Evolutionary conservation across 1,140 invertebrate species (phyloP).

Genomic region (Musca domestica): DNA sequence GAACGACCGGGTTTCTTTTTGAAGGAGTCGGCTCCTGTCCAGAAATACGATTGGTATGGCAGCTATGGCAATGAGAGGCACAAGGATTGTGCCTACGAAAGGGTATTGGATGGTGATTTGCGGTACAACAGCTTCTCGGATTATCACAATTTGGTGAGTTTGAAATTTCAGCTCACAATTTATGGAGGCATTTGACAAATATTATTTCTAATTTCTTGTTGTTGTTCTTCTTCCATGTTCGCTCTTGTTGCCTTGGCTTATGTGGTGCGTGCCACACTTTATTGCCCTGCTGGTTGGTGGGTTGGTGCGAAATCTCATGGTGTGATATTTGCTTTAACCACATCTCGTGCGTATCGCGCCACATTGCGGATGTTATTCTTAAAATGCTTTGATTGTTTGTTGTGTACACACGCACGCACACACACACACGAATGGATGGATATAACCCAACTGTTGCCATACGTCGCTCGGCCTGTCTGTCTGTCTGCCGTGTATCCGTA

Average conservation of each 20-base stretch:
- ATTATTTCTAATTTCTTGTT: neutral
- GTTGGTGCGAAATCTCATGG: constrained; percentile 4
- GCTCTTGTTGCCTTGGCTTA: neutral
- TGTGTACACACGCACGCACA: neutral
- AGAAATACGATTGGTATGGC: constrained; percentile 81
- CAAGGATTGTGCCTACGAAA: constrained; percentile 65
- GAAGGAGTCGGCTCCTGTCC: constrained; percentile 58
- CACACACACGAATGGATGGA: neutral
- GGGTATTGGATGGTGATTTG: constrained; percentile 70
- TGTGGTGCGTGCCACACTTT: constrained; percentile 14
- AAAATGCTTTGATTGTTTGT: neutral
- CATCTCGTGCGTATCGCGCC: constrained; percentile 16
- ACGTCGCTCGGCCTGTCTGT: neutral
- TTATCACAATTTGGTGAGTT: constrained; percentile 71
- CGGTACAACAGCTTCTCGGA: constrained; percentile 74
- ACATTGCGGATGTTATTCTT: constrained; percentile 14
- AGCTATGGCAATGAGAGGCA: constrained; percentile 68
- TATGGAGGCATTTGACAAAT: neutral
- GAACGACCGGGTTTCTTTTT: constrained; percentile 75
- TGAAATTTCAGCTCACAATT: neutral
- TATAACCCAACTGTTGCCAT: constrained; percentile 7
- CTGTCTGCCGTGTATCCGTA: no score
- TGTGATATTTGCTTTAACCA: constrained; percentile 10
- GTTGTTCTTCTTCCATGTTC: constrained; percentile 4
- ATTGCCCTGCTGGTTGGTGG: neutral